Conservation (phyloP, 2,888 invertebrate species). For the Drosophila maculinotata region DNA sequence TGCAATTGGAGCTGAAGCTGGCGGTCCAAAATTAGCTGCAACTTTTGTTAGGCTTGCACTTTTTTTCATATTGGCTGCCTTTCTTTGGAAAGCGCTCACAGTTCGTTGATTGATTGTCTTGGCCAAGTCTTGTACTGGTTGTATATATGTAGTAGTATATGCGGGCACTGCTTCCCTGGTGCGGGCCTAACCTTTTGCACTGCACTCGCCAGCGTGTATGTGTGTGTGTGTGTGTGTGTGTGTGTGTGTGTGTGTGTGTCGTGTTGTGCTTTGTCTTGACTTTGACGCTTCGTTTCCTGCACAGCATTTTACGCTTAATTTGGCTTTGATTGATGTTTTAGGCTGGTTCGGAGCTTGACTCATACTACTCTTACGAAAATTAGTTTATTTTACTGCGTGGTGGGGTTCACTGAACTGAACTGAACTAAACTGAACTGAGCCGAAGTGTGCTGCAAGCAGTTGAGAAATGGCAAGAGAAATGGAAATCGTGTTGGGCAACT, state of each 20-base stretch:
- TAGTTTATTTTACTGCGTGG: conserved; percentile 42
- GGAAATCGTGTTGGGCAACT: conserved; percentile 13
- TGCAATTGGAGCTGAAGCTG: conserved; percentile 51
- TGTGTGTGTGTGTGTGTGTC: conserved; percentile 10
- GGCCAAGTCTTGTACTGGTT: conserved; percentile 39
- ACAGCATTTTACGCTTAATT: conserved; percentile 76
- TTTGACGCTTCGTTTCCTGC: conserved; percentile 68
- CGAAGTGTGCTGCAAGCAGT: conserved; percentile 28
- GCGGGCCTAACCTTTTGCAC: conserved; percentile 72
- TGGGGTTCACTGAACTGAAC: conserved; percentile 49
- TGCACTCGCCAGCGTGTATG: conserved; percentile 37
- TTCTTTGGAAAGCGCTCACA: conserved; percentile 70
- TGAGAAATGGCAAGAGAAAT: conserved; percentile 1
- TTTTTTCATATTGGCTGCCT: conserved; percentile 44
- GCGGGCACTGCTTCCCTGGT: conserved; percentile 66
- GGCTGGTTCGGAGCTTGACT: conserved; percentile 37
- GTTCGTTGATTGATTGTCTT: conserved; percentile 68
- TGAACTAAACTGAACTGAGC: no score
- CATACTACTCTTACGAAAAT: conserved; percentile 42
- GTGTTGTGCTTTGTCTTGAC: conserved; percentile 38
- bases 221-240: conserved; percentile 11
- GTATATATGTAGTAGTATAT: conserved; percentile 25
- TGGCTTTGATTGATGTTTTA: conserved; percentile 77
- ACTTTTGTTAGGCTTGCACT: conserved; percentile 66
- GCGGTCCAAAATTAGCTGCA: conserved; percentile 66